Percentiles rank a stretch among this genome's conserved stretches.
These are phyloP conservation scores for Syrphus vitripennis DNA, from an alignment of 2,888 invertebrate genomes.

Conservation along the genomic window DNA sequence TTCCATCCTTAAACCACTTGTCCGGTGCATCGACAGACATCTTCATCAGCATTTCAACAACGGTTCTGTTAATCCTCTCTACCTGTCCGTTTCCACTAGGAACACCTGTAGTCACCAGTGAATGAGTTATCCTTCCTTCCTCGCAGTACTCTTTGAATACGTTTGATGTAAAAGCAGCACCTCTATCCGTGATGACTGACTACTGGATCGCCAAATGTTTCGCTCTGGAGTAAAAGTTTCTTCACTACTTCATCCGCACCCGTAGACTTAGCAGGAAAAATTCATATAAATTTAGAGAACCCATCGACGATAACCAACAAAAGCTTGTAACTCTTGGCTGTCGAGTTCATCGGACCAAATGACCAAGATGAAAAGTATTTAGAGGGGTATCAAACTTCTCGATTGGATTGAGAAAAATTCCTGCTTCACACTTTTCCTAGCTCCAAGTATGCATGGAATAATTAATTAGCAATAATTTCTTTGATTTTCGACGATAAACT, in stretches of 20 bases:
- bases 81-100: slow-evolving; percentile 26
- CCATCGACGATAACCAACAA: slow-evolving; percentile 41
- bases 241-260: background rate
- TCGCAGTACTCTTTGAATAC: background rate
- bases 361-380: slow-evolving; percentile 75
- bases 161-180: too few species aligned
- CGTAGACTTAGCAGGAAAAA: background rate
- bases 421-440: too few species aligned
- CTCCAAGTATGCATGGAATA: slow-evolving; percentile 5
- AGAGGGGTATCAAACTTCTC: slow-evolving; percentile 75
- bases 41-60: background rate
- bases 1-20: slow-evolving; percentile 16
- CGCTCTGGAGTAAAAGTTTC: background rate
- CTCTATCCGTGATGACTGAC: too few species aligned
- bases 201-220: background rate
- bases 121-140: background rate
- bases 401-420: slow-evolving; percentile 74
- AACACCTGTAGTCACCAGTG: background rate
- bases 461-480: background rate
- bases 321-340: slow-evolving; percentile 41
- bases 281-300: slow-evolving; percentile 33
- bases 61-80: slow-evolving; percentile 9
- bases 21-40: background rate
- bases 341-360: slow-evolving; percentile 75
- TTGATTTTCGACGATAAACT: background rate